Percentiles rank a stretch among this genome's conserved stretches.
Evolutionary conservation across 2,888 invertebrate species (phyloP).

Genomic region (Microctonus aethiopoides): DNA sequence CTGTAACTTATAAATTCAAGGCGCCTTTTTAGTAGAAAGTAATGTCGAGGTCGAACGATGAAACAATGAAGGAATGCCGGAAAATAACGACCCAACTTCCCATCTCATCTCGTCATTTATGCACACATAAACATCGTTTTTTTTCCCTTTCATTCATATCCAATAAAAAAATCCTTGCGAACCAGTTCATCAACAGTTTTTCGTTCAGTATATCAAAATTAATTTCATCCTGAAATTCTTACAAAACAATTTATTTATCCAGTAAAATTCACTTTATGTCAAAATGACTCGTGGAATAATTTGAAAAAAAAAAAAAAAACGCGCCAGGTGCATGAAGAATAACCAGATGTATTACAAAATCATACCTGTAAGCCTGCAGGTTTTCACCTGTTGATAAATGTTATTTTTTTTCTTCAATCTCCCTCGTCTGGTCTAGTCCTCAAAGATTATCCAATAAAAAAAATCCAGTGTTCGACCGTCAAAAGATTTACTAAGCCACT

Average conservation of each 20-base stretch:
- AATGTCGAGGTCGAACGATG: slow-evolving; percentile 38
- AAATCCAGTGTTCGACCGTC: slow-evolving; percentile 7
- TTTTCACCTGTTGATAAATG: slow-evolving; percentile 64
- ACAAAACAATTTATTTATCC: not conserved
- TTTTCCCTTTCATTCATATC: not conserved
- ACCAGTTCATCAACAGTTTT: slow-evolving; percentile 10
- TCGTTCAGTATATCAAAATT: not conserved
- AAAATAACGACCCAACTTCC: slow-evolving; percentile 33
- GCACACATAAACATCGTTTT: not conserved
- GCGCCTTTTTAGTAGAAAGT: slow-evolving; percentile 48
- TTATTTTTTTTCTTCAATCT: slow-evolving; percentile 47
- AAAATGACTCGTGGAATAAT: not conserved
- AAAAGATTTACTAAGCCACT: not conserved
- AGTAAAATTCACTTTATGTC: not conserved
- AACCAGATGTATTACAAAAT: not conserved
- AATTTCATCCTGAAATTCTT: not conserved
- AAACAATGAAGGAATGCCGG: slow-evolving; percentile 35
- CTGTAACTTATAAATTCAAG: no score
- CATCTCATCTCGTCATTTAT: slow-evolving; percentile 7
- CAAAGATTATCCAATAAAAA: slow-evolving; percentile 18
- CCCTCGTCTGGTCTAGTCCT: slow-evolving; percentile 11
- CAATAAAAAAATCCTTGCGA: slow-evolving; percentile 3
- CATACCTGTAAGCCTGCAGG: slow-evolving; percentile 55
- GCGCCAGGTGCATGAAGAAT: not conserved
- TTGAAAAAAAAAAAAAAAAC: not conserved